Evolutionary conservation across 2,888 invertebrate species (phyloP).

Genomic region (Tinea pellionella): DNA sequence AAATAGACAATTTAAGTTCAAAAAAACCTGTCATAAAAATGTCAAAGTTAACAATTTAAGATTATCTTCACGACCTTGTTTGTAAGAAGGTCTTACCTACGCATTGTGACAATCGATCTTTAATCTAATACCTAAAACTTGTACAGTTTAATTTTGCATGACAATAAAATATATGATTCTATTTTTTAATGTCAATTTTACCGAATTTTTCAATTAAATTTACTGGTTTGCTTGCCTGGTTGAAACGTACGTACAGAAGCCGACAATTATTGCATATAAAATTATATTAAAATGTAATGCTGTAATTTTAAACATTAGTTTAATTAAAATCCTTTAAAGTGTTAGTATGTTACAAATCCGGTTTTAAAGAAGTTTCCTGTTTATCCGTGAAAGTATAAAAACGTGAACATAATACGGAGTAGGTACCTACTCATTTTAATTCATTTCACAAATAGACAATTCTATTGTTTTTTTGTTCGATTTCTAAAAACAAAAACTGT

Average conservation of each 20-base stretch:
- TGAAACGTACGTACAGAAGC: too few relatives aligned
- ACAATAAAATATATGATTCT: too few relatives aligned
- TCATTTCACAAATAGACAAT: neutral
- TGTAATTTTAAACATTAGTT: neutral
- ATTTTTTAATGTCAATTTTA: too few relatives aligned
- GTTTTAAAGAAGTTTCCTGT: neutral
- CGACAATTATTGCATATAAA: too few relatives aligned
- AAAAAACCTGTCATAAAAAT: neutral
- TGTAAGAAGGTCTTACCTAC: neutral
- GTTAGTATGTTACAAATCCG: neutral
- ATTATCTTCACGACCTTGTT: neutral
- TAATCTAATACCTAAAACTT: too few relatives aligned
- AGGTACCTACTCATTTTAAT: neutral
- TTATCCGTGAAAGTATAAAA: neutral
- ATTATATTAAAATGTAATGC: too few relatives aligned
- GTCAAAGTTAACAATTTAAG: slow-evolving; percentile 7
- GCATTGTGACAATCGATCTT: neutral
- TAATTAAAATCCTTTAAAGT: neutral
- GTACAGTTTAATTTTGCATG: too few relatives aligned
- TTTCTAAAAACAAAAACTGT: neutral
- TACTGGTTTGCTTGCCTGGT: too few relatives aligned
- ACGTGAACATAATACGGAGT: neutral
- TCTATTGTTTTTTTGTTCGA: neutral
- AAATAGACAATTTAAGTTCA: neutral
- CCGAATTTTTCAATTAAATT: too few relatives aligned